These are phyloP conservation scores for Caloenas nicobarica DNA, from an alignment of 2,113 vertebrate genomes.

Conservation along the genomic window DNA sequence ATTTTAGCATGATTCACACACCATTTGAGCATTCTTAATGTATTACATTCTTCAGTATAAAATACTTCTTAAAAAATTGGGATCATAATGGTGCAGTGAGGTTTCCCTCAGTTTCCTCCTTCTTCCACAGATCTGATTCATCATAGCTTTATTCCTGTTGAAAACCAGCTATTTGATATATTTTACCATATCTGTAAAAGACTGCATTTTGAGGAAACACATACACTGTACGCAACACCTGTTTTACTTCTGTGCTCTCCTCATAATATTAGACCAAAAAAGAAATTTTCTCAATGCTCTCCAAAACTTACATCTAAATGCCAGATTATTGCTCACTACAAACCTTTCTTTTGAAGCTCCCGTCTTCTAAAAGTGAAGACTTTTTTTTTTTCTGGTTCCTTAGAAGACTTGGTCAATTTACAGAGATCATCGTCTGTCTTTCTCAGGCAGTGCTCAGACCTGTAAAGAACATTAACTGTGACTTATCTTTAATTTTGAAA, in stretches of 20 bases:
- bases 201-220: neutral
- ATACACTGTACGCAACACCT: neutral
- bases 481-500: slow-evolving; percentile 17
- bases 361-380: slow-evolving; percentile 7
- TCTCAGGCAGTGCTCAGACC: slow-evolving; percentile 24
- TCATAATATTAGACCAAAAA: neutral
- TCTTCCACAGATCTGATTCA: neutral
- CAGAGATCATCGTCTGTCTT: neutral
- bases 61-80: neutral
- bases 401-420: slow-evolving; percentile 19
- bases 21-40: neutral
- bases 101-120: neutral
- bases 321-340: slow-evolving; percentile 37
- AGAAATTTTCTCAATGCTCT: neutral
- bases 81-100: neutral
- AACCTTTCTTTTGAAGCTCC: slow-evolving; percentile 73
- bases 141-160: neutral
- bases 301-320: neutral
- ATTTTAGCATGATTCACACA: neutral
- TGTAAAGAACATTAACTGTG: slow-evolving; percentile 56
- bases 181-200: neutral
- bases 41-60: neutral
- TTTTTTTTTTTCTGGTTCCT: slow-evolving; percentile 40
- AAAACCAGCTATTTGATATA: neutral
- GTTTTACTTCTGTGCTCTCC: neutral